Evolutionary conservation across 2,797 vertebrate genomes (phyloP), one percentile per base, ranked within the genome.

Genomic region (Orestias chungarensis): DNA sequence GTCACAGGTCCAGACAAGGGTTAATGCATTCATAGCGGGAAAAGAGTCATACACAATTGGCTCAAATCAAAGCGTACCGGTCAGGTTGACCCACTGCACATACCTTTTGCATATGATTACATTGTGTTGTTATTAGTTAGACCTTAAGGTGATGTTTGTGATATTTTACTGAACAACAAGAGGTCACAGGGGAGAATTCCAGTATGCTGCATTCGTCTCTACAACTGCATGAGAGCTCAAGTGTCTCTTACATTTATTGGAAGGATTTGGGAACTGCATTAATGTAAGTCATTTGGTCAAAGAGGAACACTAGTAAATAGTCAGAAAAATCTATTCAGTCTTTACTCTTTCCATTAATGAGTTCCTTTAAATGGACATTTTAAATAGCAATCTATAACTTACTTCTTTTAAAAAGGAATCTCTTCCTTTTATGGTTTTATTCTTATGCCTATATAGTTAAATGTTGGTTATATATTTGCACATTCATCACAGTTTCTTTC

Each of bases 1-100:
- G 89, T 85, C 84, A 80, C 75, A 74, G 79, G 83, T 82, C 87
- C 47, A 62, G 77, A 71, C 86, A 84, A 87, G 87, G 87, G 75
- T 87, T n/a, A 88, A 89, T 88, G 68, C 67, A 90, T 92, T 89
- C 86, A 73, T 40, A 71, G 70, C 70, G 69, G 61, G 44, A 68
- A 67, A 81, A 77, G 31, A 65, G 68, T 66, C 31, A 62, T 33
- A 76, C 18, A 49, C 64, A 76, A 40, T 40, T 18, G 9, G 11
- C 12, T 62, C 31, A 42, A 57, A 73, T 67, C 10, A 46, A 43
- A 72, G 71, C 40, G 50, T 0, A 10, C 44, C 9, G 35, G 15
- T 31, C 33, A 38, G 29, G 35, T 55, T 57, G 25, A 40, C 7
- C 43, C 11, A 15, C 10, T 42, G 17, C 42, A 49, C 8, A 18